Evolutionary conservation across 2,888 invertebrate genomes (phyloP), one percentile per base, ranked within the genome.

Genomic region (Plusia festucae): DNA sequence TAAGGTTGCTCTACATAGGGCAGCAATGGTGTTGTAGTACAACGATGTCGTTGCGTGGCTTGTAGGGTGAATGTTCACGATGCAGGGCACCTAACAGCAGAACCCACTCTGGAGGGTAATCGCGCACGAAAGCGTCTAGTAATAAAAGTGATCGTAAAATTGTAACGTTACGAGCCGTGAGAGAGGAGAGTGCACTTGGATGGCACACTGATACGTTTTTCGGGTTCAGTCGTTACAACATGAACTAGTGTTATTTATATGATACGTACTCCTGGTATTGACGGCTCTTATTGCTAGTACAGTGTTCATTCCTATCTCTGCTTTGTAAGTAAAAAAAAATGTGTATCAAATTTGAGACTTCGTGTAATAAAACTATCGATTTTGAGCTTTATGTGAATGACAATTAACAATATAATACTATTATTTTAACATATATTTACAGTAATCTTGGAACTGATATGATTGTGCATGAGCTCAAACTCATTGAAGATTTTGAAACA

Each of bases 61-160:
- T 66, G 78, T 75, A 73, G 87, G 88, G 88, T 86, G 84, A 85
- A 85, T 78, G 88, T 82, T 84, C 86, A 81, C 83, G 85, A 87
- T 85, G 80, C 82, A 85, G 90, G 92, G 91, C 85, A 85, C 82
- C 90, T 94, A 93, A 95, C 94, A 95, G 93, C 94, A 91, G 94
- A 95, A 94, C 94, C 93, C 94, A 95, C 94, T 95, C 94, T 88
- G 87, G 93, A 92, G 94, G 94, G 94, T 95, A 94, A 94, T 95
- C 94, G 94, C 85, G 93, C 93, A 94, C 93, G 94, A 95, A 95
- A 95, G 94, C 94, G 94, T 93, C 93, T 92, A 89, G 94, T 92
- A 94, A 94, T 95, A 94, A 94, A 94, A 94, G 90, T 84, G 91
- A 86, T 93, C 94, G 91, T 94, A 94, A 94, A 94, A 93, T 92